These are phyloP conservation scores for Jaculus jaculus DNA, from an alignment of 2,113 vertebrate species.

Conservation along the genomic window DNA sequence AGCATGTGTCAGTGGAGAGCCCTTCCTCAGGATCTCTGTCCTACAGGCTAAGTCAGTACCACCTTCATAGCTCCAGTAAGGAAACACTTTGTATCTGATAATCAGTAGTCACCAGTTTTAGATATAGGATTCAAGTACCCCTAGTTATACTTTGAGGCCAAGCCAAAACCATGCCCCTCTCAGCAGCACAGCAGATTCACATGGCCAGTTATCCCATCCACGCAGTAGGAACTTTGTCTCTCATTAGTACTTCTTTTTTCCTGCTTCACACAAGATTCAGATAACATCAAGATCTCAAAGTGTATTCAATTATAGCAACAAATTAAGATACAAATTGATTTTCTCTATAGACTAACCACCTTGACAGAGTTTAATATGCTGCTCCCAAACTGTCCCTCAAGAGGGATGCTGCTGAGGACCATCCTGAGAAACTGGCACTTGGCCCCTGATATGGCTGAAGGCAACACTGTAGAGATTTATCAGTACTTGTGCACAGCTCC, in stretches of 20 bases:
- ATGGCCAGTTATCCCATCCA: background rate
- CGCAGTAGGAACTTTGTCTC: background rate
- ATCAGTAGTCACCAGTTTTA: too few species aligned
- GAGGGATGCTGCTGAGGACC: accelerated
- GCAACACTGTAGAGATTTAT: background rate
- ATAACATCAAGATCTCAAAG: background rate
- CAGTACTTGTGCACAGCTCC: too few species aligned
- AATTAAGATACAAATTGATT: background rate
- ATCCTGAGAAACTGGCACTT: too few species aligned
- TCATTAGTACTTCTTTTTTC: background rate
- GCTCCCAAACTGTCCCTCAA: background rate
- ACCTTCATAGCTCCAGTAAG: background rate
- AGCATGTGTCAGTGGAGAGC: background rate
- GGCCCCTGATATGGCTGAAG: accelerated
- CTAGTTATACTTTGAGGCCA: background rate
- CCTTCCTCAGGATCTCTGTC: background rate
- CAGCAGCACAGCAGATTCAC: background rate
- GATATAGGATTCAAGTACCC: background rate
- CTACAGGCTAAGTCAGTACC: background rate
- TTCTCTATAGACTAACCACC: background rate
- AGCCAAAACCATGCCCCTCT: background rate
- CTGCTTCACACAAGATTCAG: background rate
- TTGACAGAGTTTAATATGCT: background rate
- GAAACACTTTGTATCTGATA: background rate
- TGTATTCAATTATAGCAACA: background rate